Base-by-base conservation (phyloP, 2,113 vertebrate genomes). In the Pontoporia blainvillei region DNA sequence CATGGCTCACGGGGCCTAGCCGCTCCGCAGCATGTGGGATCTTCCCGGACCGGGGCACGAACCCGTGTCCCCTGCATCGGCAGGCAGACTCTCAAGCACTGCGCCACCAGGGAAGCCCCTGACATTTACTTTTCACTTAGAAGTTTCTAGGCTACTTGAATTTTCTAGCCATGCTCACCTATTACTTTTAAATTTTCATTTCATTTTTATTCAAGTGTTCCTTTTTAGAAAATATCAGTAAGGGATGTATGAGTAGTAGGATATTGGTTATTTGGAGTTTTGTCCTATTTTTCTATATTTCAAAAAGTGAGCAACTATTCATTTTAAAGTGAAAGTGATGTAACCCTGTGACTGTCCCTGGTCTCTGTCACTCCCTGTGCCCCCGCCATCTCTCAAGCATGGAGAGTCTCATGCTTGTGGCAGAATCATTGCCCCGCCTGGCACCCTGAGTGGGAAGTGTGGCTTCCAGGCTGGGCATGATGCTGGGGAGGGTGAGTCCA, bases 211-310 rank as follows among this genome's bases (percentile, higher is more conserved):
- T 66, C 41, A 29, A 69, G 57, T 23, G 41, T 69, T 94, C 49
- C 52, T 82, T 94, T 90, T 92, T 46, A 91, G 90, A 69, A 95
- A 83, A 67, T 61, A 83, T 81, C 75, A 89, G 8, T 64, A 64
- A 8, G 49, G 39, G 34, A 95, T 52, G 39, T 36, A 12, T 54
- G 20, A 39, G 29, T 29, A 49, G 41, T 36, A 88, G 17, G 66
- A 85, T 34, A 20, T 62, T 17, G 81, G 54, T 95, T 61, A 54
- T 61, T 82, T 61, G 78, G 78, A 94, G 39, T 61, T 66, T 61
- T 71, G 57, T 64, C 72, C 72, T 84, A 31, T 87, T 83, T 90
- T 95, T 44, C n/a, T 44, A 36, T 93, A 46, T 78, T 89, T 78
- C 12, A 39, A 94, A 95, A 76, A 81, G 54, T 54, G 41, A 90